These are phyloP conservation scores for Hirtodrosophila histrioides DNA, from an alignment of 2,888 invertebrate species.

Conservation along the genomic window DNA sequence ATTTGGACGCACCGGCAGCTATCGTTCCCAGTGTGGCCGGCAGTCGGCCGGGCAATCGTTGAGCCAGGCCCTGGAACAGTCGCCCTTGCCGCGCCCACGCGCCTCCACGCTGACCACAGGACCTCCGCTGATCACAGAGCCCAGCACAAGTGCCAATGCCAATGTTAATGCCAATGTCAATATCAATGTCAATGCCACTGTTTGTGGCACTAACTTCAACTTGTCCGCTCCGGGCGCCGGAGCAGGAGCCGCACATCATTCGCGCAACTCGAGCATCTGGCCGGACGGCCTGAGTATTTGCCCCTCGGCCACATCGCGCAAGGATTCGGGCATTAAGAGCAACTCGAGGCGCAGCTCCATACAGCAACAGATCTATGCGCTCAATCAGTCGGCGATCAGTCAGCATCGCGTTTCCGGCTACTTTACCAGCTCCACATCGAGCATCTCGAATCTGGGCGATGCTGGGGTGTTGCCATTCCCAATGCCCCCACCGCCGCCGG, in stretches of 20 bases:
- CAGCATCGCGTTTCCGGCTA: conserved; percentile 94
- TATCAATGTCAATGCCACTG: conserved; percentile 11
- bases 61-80: conserved; percentile 65
- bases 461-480: conserved; percentile 30
- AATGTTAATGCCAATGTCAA: neutral
- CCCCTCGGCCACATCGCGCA: conserved; percentile 92
- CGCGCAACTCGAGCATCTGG: conserved; percentile 79
- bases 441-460: conserved; percentile 84
- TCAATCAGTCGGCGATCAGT: conserved; percentile 89
- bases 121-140: conserved; percentile 31
- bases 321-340: conserved; percentile 94
- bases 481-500: conserved; percentile 84
- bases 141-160: conserved; percentile 36
- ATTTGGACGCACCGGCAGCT: conserved; percentile 89
- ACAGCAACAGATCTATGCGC: conserved; percentile 90
- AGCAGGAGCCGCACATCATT: conserved; percentile 32
- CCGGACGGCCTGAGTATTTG: conserved; percentile 90
- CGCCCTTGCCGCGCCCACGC: conserved; percentile 84
- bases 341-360: conserved; percentile 94
- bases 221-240: conserved; percentile 40
- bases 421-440: conserved; percentile 93
- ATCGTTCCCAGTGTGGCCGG: conserved; percentile 88
- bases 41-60: conserved; percentile 67
- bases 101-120: conserved; percentile 83
- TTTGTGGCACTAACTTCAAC: conserved; percentile 23